phyloP scores from a whole-genome alignment of 2,888 invertebrate species.

The Serrognathus titanus region DNA sequence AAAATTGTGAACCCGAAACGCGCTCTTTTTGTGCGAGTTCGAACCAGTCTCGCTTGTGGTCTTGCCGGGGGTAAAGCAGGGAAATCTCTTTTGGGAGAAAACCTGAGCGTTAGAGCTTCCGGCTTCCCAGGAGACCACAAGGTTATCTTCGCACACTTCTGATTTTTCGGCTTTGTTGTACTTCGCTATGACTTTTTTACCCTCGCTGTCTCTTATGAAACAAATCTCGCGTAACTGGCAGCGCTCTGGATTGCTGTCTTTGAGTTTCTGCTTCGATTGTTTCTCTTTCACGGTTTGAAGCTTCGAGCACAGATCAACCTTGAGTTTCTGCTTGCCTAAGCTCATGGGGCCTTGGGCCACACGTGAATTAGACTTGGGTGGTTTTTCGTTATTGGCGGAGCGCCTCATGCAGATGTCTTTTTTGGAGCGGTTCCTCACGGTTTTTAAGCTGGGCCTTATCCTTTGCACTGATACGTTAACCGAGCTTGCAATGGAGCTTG shows the following conservation, averaged over 20 bases:
- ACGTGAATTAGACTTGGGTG: not conserved
- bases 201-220: slow-evolving; percentile 41
- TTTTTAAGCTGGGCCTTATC: slow-evolving; percentile 5
- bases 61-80: slow-evolving; percentile 20
- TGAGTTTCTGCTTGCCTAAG: slow-evolving; percentile 16
- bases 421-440: slow-evolving; percentile 8
- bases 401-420: slow-evolving; percentile 1
- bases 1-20: slow-evolving; percentile 42
- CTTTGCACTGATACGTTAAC: slow-evolving; percentile 13
- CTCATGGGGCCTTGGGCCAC: not conserved
- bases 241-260: slow-evolving; percentile 21
- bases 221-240: slow-evolving; percentile 44
- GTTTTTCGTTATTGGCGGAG: not conserved
- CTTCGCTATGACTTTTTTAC: slow-evolving; percentile 44
- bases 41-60: slow-evolving; percentile 21
- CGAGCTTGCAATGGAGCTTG: slow-evolving; percentile 14
- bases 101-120: slow-evolving; percentile 35
- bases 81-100: slow-evolving; percentile 31
- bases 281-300: slow-evolving; percentile 24
- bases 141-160: slow-evolving; percentile 34
- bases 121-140: slow-evolving; percentile 43
- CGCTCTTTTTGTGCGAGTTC: slow-evolving; percentile 35
- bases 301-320: slow-evolving; percentile 16
- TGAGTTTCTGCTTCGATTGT: slow-evolving; percentile 9
- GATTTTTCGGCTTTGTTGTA: slow-evolving; percentile 33